Evolutionary conservation across 2,113 vertebrate species (phyloP).

Genomic region (Xiphophorus couchianus): DNA sequence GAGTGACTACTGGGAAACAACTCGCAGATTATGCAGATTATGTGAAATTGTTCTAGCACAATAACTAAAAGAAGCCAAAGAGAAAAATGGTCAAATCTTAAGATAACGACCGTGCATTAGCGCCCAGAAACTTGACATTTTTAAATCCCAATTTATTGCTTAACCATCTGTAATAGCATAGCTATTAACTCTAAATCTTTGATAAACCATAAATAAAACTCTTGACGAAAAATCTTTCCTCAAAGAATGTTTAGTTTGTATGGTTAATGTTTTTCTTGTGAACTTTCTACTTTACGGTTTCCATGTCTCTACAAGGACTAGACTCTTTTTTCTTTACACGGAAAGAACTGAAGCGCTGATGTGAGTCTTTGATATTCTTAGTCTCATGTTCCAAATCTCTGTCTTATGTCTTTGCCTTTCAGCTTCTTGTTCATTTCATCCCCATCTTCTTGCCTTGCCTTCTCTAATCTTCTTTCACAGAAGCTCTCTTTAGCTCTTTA

Average conservation of each 20-base stretch:
- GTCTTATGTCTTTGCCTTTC: constrained; percentile 42
- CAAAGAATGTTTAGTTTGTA: neutral
- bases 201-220: neutral
- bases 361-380: constrained; percentile 36
- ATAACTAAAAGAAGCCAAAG: constrained; percentile 2
- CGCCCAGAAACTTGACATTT: neutral
- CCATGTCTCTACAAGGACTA: neutral
- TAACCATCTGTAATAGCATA: neutral
- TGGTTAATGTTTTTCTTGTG: neutral
- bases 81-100: constrained; percentile 1
- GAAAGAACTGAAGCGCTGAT: constrained; percentile 12
- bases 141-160: too few relatives aligned
- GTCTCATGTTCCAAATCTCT: constrained; percentile 55
- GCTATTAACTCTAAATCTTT: neutral
- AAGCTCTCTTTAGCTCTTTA: constrained; percentile 36
- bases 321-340: constrained; percentile 14
- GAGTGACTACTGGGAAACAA: constrained; percentile 1
- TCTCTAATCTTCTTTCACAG: constrained; percentile 37
- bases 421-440: constrained; percentile 33
- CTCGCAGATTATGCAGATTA: constrained; percentile 11
- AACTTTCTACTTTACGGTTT: too few relatives aligned
- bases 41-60: constrained; percentile 21
- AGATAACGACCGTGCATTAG: neutral
- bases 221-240: neutral
- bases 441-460: constrained; percentile 48